Base-by-base conservation (phyloP, 2,888 invertebrate genomes). In the Dichetophora obliterata region DNA sequence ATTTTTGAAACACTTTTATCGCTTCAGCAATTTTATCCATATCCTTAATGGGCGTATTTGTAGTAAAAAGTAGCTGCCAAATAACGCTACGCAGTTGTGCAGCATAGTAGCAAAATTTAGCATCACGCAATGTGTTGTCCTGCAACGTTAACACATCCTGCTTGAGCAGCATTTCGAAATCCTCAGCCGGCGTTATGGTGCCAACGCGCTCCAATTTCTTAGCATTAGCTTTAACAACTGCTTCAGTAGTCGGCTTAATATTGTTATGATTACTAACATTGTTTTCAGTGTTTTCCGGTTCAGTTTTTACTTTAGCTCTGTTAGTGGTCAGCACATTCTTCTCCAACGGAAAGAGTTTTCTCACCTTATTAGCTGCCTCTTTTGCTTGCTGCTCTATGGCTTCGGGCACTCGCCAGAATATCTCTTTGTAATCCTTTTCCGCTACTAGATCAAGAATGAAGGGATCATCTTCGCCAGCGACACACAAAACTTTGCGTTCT, bases 161-260 rank as follows among this genome's bases (percentile, higher is more conserved):
- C 16, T 85, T 84, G 69, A 89, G 86, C 75, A 93, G 89, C 24
- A 84, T 83, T 79, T 87, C 87, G 81, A 92, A 94, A 85, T 94
- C 94, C 74, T 90, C 90, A 5, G 91, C 90, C 0, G 94, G 94
- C 43, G 91, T 91, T 2, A 91, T 85, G 8, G 92, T 91, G 0
- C 94, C 92, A 73, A 94, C 91, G 85, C 89, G 78, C 16, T 73
- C 70, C 34, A 76, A 14, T 5, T 52, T 69, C 19, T 69, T 61
- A 14, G 48, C 77, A 0, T 27, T 19, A 1, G 34, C 52, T 34
- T 77, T 34, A 1, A 22, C 9, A 3, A 11, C 22, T 5, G 14
- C 19, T 19, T 37, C 22, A 59, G 14, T 11, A 14, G 24, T 48
- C 16, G 3, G 34, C 19, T 57, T 52, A 19, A 34, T 66, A n/a